Conservation (phyloP, 2,888 invertebrate genomes). For the Microplitis manilae region DNA sequence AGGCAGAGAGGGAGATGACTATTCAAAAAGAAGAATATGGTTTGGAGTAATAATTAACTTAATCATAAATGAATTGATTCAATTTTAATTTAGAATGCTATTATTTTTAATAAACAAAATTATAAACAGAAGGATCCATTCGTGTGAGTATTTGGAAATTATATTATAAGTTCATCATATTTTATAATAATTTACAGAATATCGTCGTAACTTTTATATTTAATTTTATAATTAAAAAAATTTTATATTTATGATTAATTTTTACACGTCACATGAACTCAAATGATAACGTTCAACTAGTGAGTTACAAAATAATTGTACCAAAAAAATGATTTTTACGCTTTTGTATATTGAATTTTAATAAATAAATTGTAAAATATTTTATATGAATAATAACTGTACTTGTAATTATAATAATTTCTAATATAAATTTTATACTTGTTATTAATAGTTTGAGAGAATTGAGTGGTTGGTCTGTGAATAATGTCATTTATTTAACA, state of each 20-base stretch:
- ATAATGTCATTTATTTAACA: slow-evolving; percentile 33
- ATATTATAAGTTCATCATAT: slow-evolving; percentile 18
- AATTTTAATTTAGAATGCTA: neutral
- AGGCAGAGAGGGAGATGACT: neutral
- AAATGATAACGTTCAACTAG: slow-evolving; percentile 6
- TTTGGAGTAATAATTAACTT: slow-evolving; percentile 1
- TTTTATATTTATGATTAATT: neutral
- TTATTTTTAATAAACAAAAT: slow-evolving; percentile 1
- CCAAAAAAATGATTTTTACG: slow-evolving; percentile 2
- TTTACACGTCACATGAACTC: neutral
- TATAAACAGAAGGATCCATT: slow-evolving; percentile 10
- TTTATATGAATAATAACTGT: slow-evolving; percentile 18
- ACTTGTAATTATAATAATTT: slow-evolving; percentile 7
- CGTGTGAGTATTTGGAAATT: slow-evolving; percentile 15
- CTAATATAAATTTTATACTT: neutral
- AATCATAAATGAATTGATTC: slow-evolving; percentile 10
- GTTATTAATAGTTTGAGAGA: slow-evolving; percentile 31
- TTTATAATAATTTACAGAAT: slow-evolving; percentile 28
- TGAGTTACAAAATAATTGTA: neutral
- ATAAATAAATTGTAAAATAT: slow-evolving; percentile 28
- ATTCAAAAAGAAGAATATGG: slow-evolving; percentile 21
- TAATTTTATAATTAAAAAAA: slow-evolving; percentile 25
- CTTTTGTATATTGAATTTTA: slow-evolving; percentile 5
- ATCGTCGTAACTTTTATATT: slow-evolving; percentile 15
- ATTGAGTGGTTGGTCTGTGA: slow-evolving; percentile 12